Evolutionary conservation across 2,888 invertebrate genomes (phyloP), one percentile per base, ranked within the genome.

Genomic region (Gastracanthus pulcherrimus): DNA sequence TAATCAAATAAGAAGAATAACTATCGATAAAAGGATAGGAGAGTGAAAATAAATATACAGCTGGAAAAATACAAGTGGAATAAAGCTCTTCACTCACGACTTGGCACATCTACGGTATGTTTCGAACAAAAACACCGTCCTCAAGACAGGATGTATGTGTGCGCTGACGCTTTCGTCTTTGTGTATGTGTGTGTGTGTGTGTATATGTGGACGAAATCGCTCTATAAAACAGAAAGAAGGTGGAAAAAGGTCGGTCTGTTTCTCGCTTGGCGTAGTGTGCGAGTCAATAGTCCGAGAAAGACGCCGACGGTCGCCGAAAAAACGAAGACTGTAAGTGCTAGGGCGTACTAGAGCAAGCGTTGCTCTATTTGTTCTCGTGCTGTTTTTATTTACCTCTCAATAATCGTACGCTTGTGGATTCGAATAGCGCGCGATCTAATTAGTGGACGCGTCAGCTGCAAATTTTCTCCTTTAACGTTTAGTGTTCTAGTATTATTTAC

Each of bases 81-180:
- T 55, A 67, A 67, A 66, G 72, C 41, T 70, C 45, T 41, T 76
- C 23, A 45, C 69, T 67, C 67, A 19, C 58, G 66, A 64, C 16
- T 67, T 69, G 74, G 71, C 45, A 74, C 69, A 74, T 71, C 45
- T 51, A 62, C 36, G 58, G 31, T 67, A 38, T 69, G 36, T 69
- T 74, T 45, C 72, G 51, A 60, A 41, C 51, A 67, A 76, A 80
- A 80, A 80, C 75, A 75, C 55, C n/a, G 23, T 36, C 2, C 26
- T 48, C 16, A 11, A 55, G 29, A 31, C 16, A 29, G 31, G n/a
- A n/a, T n/a, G n/a, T n/a, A n/a, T n/a, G n/a, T n/a, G n/a, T n/a
- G n/a, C n/a, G n/a, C n/a, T n/a, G n/a, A n/a, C n/a, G n/a, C n/a
- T n/a, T n/a, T n/a, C n/a, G n/a, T n/a, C n/a, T n/a, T n/a, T n/a